Conservation (phyloP, 2,797 vertebrate genomes). For the Nyctibius grandis region DNA sequence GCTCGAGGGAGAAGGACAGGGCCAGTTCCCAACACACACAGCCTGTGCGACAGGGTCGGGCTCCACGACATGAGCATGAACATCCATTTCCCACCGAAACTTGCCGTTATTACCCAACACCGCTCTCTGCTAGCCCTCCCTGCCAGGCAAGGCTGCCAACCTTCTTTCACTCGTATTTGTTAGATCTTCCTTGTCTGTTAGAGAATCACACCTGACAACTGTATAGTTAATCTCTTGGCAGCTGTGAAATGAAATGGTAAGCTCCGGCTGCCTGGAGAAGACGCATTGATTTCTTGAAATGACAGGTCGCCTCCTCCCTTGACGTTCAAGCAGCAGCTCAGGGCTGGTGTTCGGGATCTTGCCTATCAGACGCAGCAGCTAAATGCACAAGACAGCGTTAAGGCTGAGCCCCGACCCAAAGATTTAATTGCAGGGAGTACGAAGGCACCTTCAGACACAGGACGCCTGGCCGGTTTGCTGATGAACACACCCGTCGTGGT, state of each 20-base stretch:
- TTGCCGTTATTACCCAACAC: background rate
- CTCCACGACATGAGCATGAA: fast-evolving
- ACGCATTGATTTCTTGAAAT: constrained; percentile 25
- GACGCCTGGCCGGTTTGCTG: background rate
- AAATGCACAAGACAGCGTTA: background rate
- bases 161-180: background rate
- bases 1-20: background rate
- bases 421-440: background rate
- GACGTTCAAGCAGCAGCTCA: background rate
- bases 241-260: background rate
- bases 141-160: background rate
- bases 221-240: constrained; percentile 23
- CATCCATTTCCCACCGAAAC: background rate
- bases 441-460: background rate
- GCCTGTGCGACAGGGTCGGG: fast-evolving
- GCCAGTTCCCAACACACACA: background rate
- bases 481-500: background rate
- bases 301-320: background rate
- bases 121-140: background rate
- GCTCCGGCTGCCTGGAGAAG: background rate
- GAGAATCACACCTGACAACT: constrained; percentile 3
- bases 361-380: background rate
- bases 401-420: background rate
- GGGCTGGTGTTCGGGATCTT: background rate
- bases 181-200: background rate